Conservation (phyloP, 2,797 vertebrate species). For the Oryzias dopingdopingensis region DNA sequence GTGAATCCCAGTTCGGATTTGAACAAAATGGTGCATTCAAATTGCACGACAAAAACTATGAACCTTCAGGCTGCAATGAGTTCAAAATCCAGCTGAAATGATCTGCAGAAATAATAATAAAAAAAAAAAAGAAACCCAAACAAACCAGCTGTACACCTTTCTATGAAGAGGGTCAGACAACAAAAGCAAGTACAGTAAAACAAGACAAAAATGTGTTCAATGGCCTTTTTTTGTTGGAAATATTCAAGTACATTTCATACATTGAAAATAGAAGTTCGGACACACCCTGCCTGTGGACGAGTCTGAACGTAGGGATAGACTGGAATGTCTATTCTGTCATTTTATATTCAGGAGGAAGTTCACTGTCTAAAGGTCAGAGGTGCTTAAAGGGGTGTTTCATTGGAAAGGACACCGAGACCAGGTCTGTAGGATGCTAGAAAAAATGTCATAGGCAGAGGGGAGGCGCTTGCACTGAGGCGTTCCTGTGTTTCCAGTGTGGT, state of each 20-base stretch:
- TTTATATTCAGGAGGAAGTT: constrained; percentile 42
- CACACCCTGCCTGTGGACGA: constrained; percentile 51
- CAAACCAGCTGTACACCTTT: constrained; percentile 49
- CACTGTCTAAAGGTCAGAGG: constrained; percentile 32
- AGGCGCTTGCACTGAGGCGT: constrained; percentile 33
- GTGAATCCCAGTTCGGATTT: constrained; percentile 22
- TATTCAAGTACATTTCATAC: constrained; percentile 83
- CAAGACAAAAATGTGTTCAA: constrained; percentile 77
- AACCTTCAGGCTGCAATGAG: constrained; percentile 46
- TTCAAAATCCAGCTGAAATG: constrained; percentile 51
- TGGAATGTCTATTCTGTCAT: constrained; percentile 33
- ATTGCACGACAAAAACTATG: constrained; percentile 43
- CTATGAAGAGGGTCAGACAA: constrained; percentile 60
- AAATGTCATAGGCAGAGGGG: constrained; percentile 37
- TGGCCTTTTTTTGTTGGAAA: constrained; percentile 73
- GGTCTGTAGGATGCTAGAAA: constrained; percentile 36
- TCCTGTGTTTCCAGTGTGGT: constrained; percentile 64
- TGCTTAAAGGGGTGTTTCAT: constrained; percentile 47
- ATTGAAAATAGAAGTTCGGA: constrained; percentile 67
- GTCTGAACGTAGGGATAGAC: constrained; percentile 57
- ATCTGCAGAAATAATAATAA: constrained; percentile 64
- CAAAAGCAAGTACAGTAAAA: constrained; percentile 71
- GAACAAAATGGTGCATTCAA: constrained; percentile 37
- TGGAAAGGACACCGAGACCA: constrained; percentile 18
- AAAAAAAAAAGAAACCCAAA: constrained; percentile 18